These are phyloP conservation scores for Machaerirhynchus nigripectus DNA, from an alignment of 2,113 vertebrate species.

Conservation along the genomic window DNA sequence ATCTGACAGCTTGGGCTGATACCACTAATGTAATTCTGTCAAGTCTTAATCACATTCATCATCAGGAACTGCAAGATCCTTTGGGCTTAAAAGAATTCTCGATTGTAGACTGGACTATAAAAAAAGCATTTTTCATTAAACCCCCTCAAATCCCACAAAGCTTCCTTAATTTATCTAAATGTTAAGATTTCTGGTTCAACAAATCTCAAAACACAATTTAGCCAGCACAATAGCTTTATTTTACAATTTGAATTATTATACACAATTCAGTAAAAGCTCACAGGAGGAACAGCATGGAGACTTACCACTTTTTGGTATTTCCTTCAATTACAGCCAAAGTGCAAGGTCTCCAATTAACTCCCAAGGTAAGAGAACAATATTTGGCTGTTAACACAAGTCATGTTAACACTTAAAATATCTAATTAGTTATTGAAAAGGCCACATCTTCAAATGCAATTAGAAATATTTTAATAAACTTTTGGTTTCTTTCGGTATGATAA, in stretches of 20 bases:
- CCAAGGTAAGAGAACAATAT: neutral
- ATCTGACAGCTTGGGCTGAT: neutral
- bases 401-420: neutral
- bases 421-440: slow-evolving; percentile 26
- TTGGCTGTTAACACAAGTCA: neutral
- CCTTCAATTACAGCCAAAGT: neutral
- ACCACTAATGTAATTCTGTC: neutral
- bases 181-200: neutral
- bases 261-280: neutral
- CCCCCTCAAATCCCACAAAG: neutral
- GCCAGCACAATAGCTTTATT: slow-evolving; percentile 15
- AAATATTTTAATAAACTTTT: neutral
- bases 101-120: neutral
- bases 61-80: neutral
- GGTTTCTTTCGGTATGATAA: neutral
- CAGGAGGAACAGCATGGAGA: neutral
- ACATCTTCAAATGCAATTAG: neutral
- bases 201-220: neutral
- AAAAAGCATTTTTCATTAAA: neutral
- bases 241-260: neutral
- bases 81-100: neutral
- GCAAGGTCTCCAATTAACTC: neutral
- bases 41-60: neutral
- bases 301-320: neutral
- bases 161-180: neutral